Evolutionary conservation across 2,797 vertebrate genomes (phyloP).

Genomic region (Moxostoma hubbsi): DNA sequence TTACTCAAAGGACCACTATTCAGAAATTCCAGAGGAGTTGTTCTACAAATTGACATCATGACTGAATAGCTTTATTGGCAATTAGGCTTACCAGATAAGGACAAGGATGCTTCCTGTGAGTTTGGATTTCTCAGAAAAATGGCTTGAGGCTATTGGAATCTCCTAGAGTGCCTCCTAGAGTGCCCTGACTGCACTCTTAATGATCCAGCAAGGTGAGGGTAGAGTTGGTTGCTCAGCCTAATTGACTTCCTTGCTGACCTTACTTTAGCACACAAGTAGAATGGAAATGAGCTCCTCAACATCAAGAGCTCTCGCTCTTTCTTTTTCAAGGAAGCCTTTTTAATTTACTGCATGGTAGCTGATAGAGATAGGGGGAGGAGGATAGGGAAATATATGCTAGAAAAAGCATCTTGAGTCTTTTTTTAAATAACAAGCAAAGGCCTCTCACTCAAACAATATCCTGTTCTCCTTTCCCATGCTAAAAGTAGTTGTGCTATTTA

Average conservation of each 20-base stretch:
- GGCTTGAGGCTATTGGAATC: constrained; percentile 7
- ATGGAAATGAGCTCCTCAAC: constrained; percentile 41
- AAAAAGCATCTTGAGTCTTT: constrained; percentile 26
- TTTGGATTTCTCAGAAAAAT: constrained; percentile 4
- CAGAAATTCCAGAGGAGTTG: too few relatives aligned
- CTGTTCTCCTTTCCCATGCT: constrained; percentile 33
- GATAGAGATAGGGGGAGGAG: constrained; percentile 1
- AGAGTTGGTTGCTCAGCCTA: constrained; percentile 10
- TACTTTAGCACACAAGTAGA: constrained; percentile 24
- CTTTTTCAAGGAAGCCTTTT: constrained; percentile 34
- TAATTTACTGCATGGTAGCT: constrained; percentile 27
- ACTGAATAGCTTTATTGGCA: neutral
- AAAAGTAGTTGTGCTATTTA: constrained; percentile 54
- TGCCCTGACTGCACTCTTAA: neutral
- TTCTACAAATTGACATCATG: too few relatives aligned
- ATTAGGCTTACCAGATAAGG: neutral
- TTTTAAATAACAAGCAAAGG: constrained; percentile 44
- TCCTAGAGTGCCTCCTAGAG: constrained; percentile 6
- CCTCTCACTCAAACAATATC: constrained; percentile 28
- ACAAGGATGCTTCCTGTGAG: neutral
- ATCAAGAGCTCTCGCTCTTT: constrained; percentile 12
- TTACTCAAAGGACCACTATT: too few relatives aligned
- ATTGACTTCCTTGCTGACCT: constrained; percentile 34
- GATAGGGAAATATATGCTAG: neutral
- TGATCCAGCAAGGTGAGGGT: constrained; percentile 17